These are phyloP conservation scores for Pseudochirops cupreus DNA, from an alignment of 2,797 vertebrate genomes.

Conservation along the genomic window DNA sequence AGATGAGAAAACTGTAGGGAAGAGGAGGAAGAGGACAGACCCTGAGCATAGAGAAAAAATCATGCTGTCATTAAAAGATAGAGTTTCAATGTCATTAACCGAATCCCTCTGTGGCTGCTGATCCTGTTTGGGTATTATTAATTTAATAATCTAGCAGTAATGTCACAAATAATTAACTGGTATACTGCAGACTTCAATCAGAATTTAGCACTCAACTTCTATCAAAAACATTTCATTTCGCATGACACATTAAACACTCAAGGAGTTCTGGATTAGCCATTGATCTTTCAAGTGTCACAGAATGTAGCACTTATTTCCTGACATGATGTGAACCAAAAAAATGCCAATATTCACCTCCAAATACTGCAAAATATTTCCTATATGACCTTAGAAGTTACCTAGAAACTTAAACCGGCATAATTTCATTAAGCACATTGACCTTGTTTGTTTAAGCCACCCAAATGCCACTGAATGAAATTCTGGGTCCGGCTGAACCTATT, in stretches of 20 bases:
- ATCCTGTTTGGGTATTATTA: slow-evolving; percentile 10
- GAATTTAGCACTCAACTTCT: neutral
- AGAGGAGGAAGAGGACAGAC: too few relatives aligned
- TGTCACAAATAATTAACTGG: neutral
- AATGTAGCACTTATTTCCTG: neutral
- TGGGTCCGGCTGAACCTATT: neutral
- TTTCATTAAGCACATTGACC: slow-evolving; percentile 28
- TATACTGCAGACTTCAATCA: neutral
- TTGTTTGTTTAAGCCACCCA: slow-evolving; percentile 16
- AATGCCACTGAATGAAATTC: slow-evolving; percentile 14
- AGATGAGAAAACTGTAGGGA: neutral
- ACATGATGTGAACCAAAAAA: neutral
- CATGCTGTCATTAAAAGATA: neutral
- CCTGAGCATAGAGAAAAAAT: neutral
- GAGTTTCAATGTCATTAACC: slow-evolving; percentile 11
- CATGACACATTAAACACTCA: slow-evolving; percentile 10
- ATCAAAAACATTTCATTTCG: slow-evolving; percentile 9
- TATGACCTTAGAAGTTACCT: slow-evolving; percentile 6
- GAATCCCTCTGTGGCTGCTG: slow-evolving; percentile 2
- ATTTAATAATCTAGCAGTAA: neutral
- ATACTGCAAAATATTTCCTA: slow-evolving; percentile 33
- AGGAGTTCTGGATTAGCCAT: neutral
- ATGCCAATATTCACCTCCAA: slow-evolving; percentile 13
- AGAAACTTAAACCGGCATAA: slow-evolving; percentile 9
- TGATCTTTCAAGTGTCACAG: neutral